Percentiles rank a stretch among this genome's conserved stretches.
phyloP scores from a whole-genome alignment of 2,113 vertebrate species.

The Mesocricetus auratus region DNA sequence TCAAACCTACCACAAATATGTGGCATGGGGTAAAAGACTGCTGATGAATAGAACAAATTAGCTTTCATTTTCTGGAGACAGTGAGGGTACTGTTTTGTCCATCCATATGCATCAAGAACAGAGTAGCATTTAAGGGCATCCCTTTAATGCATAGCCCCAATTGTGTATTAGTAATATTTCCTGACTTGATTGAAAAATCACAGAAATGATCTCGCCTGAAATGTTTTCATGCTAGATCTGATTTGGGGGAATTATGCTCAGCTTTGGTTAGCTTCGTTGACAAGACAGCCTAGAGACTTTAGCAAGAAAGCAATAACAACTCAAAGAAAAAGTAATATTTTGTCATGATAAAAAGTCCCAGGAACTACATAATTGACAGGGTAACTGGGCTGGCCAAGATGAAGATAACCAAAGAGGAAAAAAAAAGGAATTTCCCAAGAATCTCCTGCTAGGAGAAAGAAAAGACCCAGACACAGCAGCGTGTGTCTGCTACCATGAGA shows the following conservation, averaged over 20 bases:
- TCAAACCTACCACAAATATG: conserved; percentile 63
- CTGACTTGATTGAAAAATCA: conserved; percentile 86
- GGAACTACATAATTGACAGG: neutral
- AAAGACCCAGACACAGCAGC: neutral
- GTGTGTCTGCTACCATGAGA: neutral
- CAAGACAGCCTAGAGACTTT: conserved; percentile 82
- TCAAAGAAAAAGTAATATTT: conserved; percentile 63
- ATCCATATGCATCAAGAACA: conserved; percentile 76
- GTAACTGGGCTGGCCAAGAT: neutral
- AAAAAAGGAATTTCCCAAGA: neutral
- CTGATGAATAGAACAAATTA: conserved; percentile 80
- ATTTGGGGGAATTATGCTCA: conserved; percentile 87
- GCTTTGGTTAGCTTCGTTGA: conserved; percentile 88
- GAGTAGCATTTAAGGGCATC: conserved; percentile 77
- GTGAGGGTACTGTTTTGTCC: conserved; percentile 80
- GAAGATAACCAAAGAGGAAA: neutral
- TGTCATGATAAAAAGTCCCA: neutral
- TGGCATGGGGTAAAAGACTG: conserved; percentile 55
- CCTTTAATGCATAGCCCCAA: conserved; percentile 67
- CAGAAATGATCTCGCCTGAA: conserved; percentile 86
- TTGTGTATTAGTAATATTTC: conserved; percentile 85
- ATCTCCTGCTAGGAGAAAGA: neutral
- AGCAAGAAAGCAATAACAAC: conserved; percentile 73
- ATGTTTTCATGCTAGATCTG: conserved; percentile 82
- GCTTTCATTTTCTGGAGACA: conserved; percentile 82